Conservation (phyloP, 1,140 invertebrate genomes). For the Apis mellifera region DNA sequence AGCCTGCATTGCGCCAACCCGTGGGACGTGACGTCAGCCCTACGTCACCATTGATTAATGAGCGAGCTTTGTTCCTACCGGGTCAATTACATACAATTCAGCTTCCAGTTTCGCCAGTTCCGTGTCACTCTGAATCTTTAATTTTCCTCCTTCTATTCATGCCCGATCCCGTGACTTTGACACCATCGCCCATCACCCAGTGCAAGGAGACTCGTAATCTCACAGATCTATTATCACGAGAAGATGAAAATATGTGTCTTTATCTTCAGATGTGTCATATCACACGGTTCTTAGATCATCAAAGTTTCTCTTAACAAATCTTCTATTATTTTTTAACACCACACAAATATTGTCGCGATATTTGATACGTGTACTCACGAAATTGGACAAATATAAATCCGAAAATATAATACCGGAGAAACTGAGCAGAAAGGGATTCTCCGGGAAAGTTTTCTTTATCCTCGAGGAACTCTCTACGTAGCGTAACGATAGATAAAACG, state of each 20-base stretch:
- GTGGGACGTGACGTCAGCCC: slow-evolving; percentile 68
- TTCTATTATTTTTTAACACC: neutral
- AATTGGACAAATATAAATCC: neutral
- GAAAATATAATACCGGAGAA: neutral
- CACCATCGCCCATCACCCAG: neutral
- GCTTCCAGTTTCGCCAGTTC: slow-evolving; percentile 38
- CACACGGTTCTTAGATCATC: neutral
- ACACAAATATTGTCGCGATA: neutral
- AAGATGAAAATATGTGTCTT: too few species aligned
- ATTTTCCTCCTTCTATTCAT: neutral
- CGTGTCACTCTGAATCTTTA: slow-evolving; percentile 47
- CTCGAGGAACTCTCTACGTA: neutral
- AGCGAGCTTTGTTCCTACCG: slow-evolving; percentile 70
- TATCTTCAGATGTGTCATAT: too few species aligned
- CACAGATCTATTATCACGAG: too few species aligned
- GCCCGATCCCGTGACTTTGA: slow-evolving; percentile 6
- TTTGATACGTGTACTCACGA: too few species aligned
- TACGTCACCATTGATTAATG: slow-evolving; percentile 77
- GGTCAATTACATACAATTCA: slow-evolving; percentile 67
- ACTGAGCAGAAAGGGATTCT: neutral
- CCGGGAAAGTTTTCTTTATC: neutral
- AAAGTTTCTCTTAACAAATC: neutral
- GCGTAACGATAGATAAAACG: slow-evolving; percentile 16
- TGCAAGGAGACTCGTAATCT: neutral
- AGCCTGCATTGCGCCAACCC: slow-evolving; percentile 66